Evolutionary conservation across 2,113 vertebrate species (phyloP), one percentile per base, ranked within the genome.

Genomic region (Xiphophorus hellerii): DNA sequence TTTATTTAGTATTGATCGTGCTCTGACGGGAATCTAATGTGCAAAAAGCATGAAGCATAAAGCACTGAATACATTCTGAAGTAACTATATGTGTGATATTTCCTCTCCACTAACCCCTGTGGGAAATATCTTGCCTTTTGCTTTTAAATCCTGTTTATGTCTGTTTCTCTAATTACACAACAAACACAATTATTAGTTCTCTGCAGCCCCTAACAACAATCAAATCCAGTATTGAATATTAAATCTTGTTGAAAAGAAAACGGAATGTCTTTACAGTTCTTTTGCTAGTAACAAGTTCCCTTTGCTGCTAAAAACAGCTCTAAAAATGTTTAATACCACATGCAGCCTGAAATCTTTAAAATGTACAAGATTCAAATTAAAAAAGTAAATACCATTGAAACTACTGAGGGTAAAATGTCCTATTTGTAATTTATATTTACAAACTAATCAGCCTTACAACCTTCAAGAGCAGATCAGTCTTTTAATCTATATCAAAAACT

Each of bases 71-170:
- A 35, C 48, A n/a, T 33, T 14, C 48, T 70, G 48, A 69, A 27
- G 29, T 31, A 30, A 10, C 44, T 54, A 20, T 54, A 69, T 22
- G 68, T 70, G 48, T 58, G 48, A 58, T 70, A n/a, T 58, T 58
- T 48, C 51, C 51, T 58, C 35, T 42, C 35, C 42, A 28, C 29
- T 35, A 22, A 62, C 9, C 65, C 51, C 44, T 42, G 42, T 28
- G 28, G 62, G 63, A 65, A n/a, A 71, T 66, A 54, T 66, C 27
- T 58, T 65, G 3, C 60, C 51, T 54, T 69, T 37, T 63, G 0
- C 60, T 64, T 30, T 62, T 37, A 13, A 65, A 29, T 22, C 14
- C 39, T 76, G 66, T 6, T 69, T 25, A 64, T 54, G 66, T 51
- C 51, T 58, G 51, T n/a, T 58, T 29, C 4, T 54, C 42, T 71